Conservation (phyloP, 2,113 vertebrate genomes). For the Panthera uncia region DNA sequence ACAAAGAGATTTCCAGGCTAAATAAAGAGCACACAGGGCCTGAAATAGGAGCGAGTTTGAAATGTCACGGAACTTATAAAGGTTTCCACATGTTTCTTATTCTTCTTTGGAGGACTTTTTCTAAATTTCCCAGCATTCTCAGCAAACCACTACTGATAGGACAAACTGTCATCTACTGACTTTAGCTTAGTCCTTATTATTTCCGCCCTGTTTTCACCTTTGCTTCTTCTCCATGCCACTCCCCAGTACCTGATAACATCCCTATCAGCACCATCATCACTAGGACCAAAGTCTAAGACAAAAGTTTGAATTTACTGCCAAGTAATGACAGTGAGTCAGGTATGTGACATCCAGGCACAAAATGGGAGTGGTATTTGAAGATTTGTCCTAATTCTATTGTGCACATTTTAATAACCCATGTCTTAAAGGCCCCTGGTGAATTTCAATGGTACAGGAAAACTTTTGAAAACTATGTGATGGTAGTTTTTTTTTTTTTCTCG, state of each 20-base stretch:
- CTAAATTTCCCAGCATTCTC: background rate
- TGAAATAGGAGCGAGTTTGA: background rate
- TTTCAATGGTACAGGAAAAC: slow-evolving; percentile 28
- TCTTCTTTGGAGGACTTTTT: background rate
- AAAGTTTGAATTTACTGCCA: background rate
- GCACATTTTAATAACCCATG: slow-evolving; percentile 24
- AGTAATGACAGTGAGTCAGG: background rate
- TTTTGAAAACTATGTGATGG: too few species aligned
- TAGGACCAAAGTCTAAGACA: too few species aligned
- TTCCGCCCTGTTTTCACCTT: background rate
- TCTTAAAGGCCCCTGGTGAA: background rate
- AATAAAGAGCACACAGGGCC: background rate
- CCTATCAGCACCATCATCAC: background rate
- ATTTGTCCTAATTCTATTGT: background rate
- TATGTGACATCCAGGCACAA: slow-evolving; percentile 46
- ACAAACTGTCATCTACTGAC: background rate
- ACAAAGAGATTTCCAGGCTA: background rate
- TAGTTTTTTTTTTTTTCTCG: too few species aligned
- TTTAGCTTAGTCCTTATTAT: background rate
- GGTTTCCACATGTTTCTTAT: background rate
- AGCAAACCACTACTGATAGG: background rate
- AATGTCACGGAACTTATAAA: background rate
- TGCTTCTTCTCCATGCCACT: background rate
- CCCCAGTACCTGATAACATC: background rate
- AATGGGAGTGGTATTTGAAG: slow-evolving; percentile 42